A percentile compares a stretch with the other conserved stretches of the same genome.
phyloP scores from a whole-genome alignment of 2,797 vertebrate genomes.

The Rousettus madagascariensis region DNA sequence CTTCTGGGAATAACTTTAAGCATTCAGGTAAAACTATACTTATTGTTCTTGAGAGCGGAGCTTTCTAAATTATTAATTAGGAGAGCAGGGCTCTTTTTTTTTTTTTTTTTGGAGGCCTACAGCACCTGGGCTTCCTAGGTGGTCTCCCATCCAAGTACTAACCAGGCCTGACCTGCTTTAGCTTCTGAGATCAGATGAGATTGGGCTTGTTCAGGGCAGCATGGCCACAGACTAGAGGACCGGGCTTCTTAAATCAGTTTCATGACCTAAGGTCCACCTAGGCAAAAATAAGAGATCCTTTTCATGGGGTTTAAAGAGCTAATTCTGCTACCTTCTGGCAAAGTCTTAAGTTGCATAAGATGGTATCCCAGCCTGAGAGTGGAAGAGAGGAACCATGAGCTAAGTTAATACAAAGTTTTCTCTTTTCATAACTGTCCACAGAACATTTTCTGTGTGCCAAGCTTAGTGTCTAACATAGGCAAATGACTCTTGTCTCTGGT shows the following conservation, averaged over 20 bases:
- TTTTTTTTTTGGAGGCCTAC: too few species aligned
- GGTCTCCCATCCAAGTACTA: too few species aligned
- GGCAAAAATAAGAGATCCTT: not conserved
- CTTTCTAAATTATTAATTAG: not conserved
- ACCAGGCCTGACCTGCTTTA: too few species aligned
- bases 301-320: not conserved
- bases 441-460: not conserved
- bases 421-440: not conserved
- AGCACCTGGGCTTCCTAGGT: too few species aligned
- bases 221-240: not conserved
- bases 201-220: too few species aligned
- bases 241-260: slow-evolving; percentile 3
- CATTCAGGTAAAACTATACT: not conserved
- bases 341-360: not conserved
- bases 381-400: not conserved
- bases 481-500: not conserved
- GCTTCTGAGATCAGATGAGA: too few species aligned
- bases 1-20: not conserved
- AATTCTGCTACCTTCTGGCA: not conserved
- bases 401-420: not conserved
- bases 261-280: not conserved
- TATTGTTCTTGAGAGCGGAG: not conserved
- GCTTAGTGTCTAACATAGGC: not conserved
- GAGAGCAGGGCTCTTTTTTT: not conserved
- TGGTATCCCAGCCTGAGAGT: not conserved